Conservation (phyloP, 1,140 invertebrate genomes). For the Megalonaias nervosa region DNA sequence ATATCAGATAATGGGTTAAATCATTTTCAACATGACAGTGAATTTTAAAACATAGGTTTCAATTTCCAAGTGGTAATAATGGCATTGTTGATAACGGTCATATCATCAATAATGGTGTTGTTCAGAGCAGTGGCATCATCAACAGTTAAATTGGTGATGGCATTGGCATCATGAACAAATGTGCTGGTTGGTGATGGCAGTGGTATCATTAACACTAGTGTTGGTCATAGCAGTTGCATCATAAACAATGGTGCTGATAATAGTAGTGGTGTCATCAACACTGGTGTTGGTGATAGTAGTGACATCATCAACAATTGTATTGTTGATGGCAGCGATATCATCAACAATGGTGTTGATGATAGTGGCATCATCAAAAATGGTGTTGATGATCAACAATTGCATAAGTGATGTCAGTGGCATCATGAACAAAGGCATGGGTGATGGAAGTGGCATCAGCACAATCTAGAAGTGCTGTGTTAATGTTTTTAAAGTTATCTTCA, state of each 20-base stretch:
- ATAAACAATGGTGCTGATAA: not conserved
- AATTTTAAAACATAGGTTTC: too few relatives aligned
- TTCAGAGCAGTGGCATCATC: not conserved
- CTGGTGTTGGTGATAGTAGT: not conserved
- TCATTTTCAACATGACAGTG: too few relatives aligned
- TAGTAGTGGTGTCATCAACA: not conserved
- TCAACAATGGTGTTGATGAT: not conserved
- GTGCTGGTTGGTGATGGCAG: not conserved
- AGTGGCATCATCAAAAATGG: not conserved
- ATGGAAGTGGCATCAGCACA: too few relatives aligned
- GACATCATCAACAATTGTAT: not conserved
- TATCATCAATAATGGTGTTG: not conserved
- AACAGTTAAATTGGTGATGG: not conserved
- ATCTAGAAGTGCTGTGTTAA: too few relatives aligned
- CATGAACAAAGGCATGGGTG: too few relatives aligned
- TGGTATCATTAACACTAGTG: not conserved
- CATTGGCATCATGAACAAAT: not conserved
- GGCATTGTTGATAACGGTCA: not conserved
- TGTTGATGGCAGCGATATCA: not conserved
- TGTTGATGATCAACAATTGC: not conserved
- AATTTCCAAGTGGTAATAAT: not conserved
- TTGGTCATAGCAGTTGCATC: not conserved
- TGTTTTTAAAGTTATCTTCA: too few relatives aligned
- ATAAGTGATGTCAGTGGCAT: too few relatives aligned
- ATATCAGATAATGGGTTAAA: too few relatives aligned